A percentile compares a stretch with the other conserved stretches of the same genome.
phyloP scores from a whole-genome alignment of 2,888 invertebrate genomes.

The Caradrina clavipalpis region DNA sequence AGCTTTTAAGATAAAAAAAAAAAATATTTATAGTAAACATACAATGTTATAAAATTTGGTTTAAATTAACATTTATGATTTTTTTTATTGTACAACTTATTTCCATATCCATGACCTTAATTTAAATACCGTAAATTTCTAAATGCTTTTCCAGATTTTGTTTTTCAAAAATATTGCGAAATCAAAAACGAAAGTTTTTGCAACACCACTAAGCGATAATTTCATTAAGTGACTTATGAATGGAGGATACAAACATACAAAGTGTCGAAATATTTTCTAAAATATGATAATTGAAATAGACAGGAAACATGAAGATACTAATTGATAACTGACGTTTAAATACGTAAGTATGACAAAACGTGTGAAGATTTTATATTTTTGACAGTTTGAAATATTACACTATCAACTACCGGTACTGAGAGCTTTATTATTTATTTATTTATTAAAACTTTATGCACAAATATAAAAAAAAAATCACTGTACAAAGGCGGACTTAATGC shows the following conservation, averaged over 20 bases:
- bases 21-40: too few species aligned
- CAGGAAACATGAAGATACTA: neutral
- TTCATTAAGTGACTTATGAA: neutral
- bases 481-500: too few species aligned
- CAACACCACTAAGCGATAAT: neutral
- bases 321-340: neutral
- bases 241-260: neutral
- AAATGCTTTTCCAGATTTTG: too few species aligned
- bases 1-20: too few species aligned
- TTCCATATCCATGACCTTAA: too few species aligned
- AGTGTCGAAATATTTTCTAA: neutral
- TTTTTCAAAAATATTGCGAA: neutral
- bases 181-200: neutral
- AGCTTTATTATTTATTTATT: neutral
- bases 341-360: neutral
- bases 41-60: too few species aligned
- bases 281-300: constrained; percentile 9
- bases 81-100: too few species aligned
- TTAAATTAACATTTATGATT: too few species aligned
- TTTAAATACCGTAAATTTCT: too few species aligned
- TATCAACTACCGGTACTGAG: neutral
- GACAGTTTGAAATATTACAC: neutral
- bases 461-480: too few species aligned
- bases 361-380: neutral
- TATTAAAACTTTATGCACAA: too few species aligned